phyloP scores from a whole-genome alignment of 1,140 invertebrate genomes.

The Zaprionus davidi region DNA sequence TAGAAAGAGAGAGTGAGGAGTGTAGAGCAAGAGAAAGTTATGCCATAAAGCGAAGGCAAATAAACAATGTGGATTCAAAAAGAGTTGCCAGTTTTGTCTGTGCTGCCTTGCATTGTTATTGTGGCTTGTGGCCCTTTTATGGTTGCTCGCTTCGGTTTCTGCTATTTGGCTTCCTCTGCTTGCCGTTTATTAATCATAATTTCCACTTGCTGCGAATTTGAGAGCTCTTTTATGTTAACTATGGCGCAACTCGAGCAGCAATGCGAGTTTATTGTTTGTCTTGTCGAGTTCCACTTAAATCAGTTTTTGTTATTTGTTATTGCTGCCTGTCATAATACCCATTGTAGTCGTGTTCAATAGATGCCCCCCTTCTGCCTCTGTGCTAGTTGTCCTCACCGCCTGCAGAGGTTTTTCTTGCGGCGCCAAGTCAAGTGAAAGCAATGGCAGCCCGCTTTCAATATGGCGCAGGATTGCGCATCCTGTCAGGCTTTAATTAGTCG shows the following conservation, averaged over 20 bases:
- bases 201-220: constrained; percentile 16
- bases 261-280: not conserved
- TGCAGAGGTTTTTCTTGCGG: not conserved
- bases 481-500: constrained; percentile 4
- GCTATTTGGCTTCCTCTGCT: not conserved
- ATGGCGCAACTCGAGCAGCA: not conserved
- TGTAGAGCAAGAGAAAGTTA: not conserved
- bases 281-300: constrained; percentile 11
- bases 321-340: not conserved
- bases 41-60: not conserved
- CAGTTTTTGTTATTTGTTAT: constrained; percentile 20
- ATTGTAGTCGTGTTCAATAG: not conserved
- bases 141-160: not conserved
- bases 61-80: not conserved
- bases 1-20: not conserved
- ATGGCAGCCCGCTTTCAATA: not conserved
- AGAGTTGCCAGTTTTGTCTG: not conserved
- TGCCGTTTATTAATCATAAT: constrained; percentile 10
- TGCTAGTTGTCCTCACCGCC: not conserved
- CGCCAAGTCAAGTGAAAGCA: not conserved
- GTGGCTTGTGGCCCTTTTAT: not conserved
- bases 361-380: not conserved
- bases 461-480: not conserved
- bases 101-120: not conserved
- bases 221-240: constrained; percentile 10